phyloP scores from a whole-genome alignment of 1,140 invertebrate genomes.

The Holotrichia oblita region DNA sequence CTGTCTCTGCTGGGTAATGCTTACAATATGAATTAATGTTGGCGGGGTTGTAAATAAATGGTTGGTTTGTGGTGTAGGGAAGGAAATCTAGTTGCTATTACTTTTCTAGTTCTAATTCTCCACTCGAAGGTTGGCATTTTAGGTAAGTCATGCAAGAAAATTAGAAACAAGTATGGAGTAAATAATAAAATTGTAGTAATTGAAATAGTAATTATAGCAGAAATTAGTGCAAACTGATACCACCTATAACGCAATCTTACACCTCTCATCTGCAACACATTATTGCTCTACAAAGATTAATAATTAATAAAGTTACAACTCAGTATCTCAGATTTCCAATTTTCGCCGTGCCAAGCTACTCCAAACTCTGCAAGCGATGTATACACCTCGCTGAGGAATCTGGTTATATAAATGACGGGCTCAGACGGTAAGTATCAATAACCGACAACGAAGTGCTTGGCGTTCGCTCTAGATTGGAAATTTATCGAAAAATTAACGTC shows the following conservation, averaged over 20 bases:
- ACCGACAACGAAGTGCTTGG: not conserved
- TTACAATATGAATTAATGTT: no score
- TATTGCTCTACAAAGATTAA: not conserved
- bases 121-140: no score
- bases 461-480: slow-evolving; percentile 7
- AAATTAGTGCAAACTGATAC: not conserved
- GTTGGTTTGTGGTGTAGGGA: no score
- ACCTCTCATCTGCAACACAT: not conserved
- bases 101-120: no score
- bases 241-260: not conserved
- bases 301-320: not conserved
- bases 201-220: no score
- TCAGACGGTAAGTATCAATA: slow-evolving; percentile 8
- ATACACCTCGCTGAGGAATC: not conserved
- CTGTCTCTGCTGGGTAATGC: no score
- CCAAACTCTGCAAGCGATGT: not conserved
- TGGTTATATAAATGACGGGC: not conserved
- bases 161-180: no score
- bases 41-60: no score
- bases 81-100: no score
- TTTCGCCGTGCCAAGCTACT: not conserved
- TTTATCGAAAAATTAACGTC: slow-evolving; percentile 37
- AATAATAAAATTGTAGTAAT: no score
- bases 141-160: no score
- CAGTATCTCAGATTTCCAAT: slow-evolving; percentile 12